Base-by-base conservation (phyloP, 64 coral and sea anemone genomes). In the Pocillopora damicornis region DNA sequence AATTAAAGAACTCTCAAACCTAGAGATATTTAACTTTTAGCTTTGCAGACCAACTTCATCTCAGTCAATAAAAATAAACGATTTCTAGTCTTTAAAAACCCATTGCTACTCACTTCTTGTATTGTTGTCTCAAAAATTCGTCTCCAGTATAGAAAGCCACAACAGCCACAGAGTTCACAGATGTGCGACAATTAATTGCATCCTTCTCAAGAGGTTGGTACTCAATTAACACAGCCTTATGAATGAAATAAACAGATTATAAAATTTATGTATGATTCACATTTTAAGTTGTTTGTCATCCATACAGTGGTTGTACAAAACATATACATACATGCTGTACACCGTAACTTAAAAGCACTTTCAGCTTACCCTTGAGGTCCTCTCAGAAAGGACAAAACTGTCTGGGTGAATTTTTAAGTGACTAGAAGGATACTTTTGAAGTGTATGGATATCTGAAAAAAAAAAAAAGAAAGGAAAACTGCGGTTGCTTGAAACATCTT, bases 151-250 rank as follows among this genome's bases (percentile, higher is more conserved):
- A 99, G 42, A 99, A 93, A 15, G 91, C 93, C 65, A 99, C 23
- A 18, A 87, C 95, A 62, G 97, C 97, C 15, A 99, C 97, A 36
- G 90, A 95, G 64, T 91, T 99, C 0, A 94, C 87, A 69, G 90
- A 78, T 13, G 76, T 26, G 75, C 89, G 90, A 86, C 97, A 99
- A 76, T 86, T 87, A 10, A 95, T 68, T 13, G 97, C 97, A 61
- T 99, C 97, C 74, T 90, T 92, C 79, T 99, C 93, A 74, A 99
- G 25, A 22, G 97, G 97, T 67, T 95, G 97, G 67, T 90, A 99
- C 35, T 93, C 90, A 51, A 99, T 86, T 57, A 95, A 75, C 14
- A 99, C 62, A 76, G 92, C 83, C 97, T 99, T 35, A 11, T 16
- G 67, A 58, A 18, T 51, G 42, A 51, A 51, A 51, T 51, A 51